phyloP scores from a whole-genome alignment of 2,113 vertebrate species.

The Etheostoma cragini region DNA sequence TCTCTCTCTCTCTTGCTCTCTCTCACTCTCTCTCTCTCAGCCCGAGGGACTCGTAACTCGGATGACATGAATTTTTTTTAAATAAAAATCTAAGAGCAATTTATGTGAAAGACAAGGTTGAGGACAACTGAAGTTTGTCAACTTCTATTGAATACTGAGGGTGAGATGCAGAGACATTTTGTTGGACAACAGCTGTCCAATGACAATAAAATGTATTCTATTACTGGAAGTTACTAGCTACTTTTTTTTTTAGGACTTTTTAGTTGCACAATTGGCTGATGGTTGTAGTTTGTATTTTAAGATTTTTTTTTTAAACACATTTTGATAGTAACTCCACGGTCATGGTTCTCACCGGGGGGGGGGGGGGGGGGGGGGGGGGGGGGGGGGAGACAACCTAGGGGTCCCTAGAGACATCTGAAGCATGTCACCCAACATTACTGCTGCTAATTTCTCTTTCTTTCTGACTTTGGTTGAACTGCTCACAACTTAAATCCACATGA shows the following conservation, averaged over 20 bases:
- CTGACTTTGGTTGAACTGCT: not conserved
- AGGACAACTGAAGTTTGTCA: not conserved
- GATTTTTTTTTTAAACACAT: not conserved
- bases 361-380: too few relatives aligned
- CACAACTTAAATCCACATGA: not conserved
- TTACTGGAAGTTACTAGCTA: not conserved
- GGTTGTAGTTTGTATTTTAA: not conserved
- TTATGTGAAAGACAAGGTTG: not conserved
- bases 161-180: too few relatives aligned
- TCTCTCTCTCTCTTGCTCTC: not conserved
- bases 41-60: not conserved
- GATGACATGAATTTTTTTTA: not conserved
- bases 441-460: not conserved
- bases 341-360: too few relatives aligned
- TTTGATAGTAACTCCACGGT: not conserved
- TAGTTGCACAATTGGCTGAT: not conserved
- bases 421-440: not conserved
- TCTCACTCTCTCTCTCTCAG: not conserved
- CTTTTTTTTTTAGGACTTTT: not conserved
- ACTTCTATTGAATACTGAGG: not conserved
- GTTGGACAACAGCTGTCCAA: too few relatives aligned
- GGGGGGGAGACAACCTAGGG: not conserved
- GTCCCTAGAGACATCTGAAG: not conserved
- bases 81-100: not conserved
- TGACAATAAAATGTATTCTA: too few relatives aligned